Percentiles rank a stretch among this genome's conserved stretches.
phyloP scores from a whole-genome alignment of 2,888 invertebrate species.

The Trachelus stipa region DNA sequence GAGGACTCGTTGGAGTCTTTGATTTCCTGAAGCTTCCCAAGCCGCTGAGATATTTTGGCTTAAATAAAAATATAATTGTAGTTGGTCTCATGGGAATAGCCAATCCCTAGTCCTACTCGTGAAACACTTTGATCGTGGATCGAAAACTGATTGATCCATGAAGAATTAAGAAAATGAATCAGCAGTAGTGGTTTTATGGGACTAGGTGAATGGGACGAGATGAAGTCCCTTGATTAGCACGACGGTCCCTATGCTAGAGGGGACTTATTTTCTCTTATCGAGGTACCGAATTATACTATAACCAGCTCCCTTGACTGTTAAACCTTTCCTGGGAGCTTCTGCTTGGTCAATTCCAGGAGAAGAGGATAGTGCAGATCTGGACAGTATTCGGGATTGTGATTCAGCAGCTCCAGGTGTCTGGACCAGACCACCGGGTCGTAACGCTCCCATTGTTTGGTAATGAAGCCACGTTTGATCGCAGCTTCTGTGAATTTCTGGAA shows the following conservation, averaged over 20 bases:
- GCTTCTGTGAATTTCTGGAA: conserved; percentile 76
- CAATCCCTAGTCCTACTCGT: background rate
- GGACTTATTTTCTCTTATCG: background rate
- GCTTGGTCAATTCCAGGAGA: conserved; percentile 73
- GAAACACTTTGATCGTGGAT: background rate
- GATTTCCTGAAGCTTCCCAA: background rate
- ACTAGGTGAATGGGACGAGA: background rate
- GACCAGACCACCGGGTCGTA: conserved; percentile 79
- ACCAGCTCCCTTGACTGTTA: background rate
- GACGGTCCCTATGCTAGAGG: background rate
- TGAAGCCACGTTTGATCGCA: conserved; percentile 72
- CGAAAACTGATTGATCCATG: background rate
- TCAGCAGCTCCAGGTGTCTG: conserved; percentile 73
- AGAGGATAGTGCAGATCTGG: conserved; percentile 80
- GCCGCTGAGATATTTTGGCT: background rate
- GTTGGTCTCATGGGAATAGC: background rate
- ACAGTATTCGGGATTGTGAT: conserved; percentile 73
- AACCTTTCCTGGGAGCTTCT: background rate
- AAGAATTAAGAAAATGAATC: background rate
- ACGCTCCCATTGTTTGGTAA: conserved; percentile 70
- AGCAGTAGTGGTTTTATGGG: background rate
- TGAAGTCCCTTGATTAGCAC: background rate
- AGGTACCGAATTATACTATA: background rate
- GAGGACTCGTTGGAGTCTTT: background rate
- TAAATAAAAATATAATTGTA: background rate